phyloP scores from a whole-genome alignment of 2,113 vertebrate genomes.

The Pholis gunnellus region DNA sequence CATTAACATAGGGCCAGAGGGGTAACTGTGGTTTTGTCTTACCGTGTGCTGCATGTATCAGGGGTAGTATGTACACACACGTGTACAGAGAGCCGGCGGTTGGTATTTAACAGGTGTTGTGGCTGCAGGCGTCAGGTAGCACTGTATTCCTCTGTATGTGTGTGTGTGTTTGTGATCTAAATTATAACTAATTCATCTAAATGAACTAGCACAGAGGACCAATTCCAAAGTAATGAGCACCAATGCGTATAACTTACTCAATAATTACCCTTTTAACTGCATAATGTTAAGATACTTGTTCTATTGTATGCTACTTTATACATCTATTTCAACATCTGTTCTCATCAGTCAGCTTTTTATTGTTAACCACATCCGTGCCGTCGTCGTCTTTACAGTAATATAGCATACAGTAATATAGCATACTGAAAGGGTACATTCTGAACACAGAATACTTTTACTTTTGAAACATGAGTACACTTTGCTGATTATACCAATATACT shows the following conservation, averaged over 20 bases:
- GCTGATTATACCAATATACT: neutral
- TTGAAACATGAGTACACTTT: neutral
- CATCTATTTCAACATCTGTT: neutral
- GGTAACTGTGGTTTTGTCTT: conserved; percentile 37
- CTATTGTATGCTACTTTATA: neutral
- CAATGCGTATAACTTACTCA: neutral
- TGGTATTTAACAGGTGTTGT: conserved; percentile 61
- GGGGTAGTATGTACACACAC: conserved; percentile 7
- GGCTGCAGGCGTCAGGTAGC: conserved; percentile 45
- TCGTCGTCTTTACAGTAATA: neutral
- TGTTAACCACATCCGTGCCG: no score
- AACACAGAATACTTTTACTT: neutral
- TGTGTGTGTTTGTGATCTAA: neutral
- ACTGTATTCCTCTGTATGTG: conserved; percentile 9
- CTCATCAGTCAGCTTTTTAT: no score
- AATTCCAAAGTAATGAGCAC: neutral
- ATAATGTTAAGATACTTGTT: neutral
- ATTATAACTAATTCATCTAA: neutral
- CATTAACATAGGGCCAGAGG: conserved; percentile 42
- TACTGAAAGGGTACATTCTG: neutral
- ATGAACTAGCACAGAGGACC: neutral
- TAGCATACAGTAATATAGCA: neutral
- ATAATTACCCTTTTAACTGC: neutral
- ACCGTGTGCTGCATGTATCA: conserved; percentile 39
- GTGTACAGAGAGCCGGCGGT: neutral